Evolutionary conservation across 1,140 invertebrate species (phyloP).

Genomic region (Centruroides vittatus): DNA sequence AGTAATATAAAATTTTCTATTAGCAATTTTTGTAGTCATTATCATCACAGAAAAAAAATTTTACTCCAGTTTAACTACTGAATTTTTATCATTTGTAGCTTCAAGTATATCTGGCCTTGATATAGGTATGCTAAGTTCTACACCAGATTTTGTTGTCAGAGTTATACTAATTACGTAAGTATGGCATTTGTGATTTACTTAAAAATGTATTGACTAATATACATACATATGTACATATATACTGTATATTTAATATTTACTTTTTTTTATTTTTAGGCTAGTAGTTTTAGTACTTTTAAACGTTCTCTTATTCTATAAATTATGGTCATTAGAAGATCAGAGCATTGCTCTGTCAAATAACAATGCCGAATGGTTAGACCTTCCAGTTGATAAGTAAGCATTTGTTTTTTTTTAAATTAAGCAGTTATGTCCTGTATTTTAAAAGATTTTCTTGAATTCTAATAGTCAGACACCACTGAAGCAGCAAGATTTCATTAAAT

Average conservation of each 20-base stretch:
- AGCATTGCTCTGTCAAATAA: constrained; percentile 20
- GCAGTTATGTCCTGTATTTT: no score
- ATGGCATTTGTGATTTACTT: background rate
- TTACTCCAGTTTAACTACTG: background rate
- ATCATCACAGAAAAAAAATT: no score
- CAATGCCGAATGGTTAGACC: constrained; percentile 11
- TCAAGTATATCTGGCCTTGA: constrained; percentile 12
- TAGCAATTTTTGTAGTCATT: no score
- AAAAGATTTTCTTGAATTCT: background rate
- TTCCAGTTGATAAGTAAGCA: constrained; percentile 20
- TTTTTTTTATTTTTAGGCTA: constrained; percentile 6
- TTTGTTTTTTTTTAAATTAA: constrained; percentile 1
- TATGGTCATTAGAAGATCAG: constrained; percentile 47
- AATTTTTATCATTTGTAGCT: background rate
- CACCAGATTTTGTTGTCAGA: constrained; percentile 15
- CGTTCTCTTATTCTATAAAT: constrained; percentile 59
- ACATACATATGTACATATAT: no score
- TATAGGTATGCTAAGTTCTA: constrained; percentile 6
- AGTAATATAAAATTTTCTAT: no score
- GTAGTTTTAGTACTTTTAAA: constrained; percentile 52
- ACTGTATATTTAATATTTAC: no score
- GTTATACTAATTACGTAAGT: constrained; percentile 18
- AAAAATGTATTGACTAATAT: no score
- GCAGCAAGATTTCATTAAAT: constrained; percentile 56
- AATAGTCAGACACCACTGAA: constrained; percentile 42